Evolutionary conservation across 2,888 invertebrate species (phyloP), one percentile per base, ranked within the genome.

Genomic region (Drosophila dives): DNA sequence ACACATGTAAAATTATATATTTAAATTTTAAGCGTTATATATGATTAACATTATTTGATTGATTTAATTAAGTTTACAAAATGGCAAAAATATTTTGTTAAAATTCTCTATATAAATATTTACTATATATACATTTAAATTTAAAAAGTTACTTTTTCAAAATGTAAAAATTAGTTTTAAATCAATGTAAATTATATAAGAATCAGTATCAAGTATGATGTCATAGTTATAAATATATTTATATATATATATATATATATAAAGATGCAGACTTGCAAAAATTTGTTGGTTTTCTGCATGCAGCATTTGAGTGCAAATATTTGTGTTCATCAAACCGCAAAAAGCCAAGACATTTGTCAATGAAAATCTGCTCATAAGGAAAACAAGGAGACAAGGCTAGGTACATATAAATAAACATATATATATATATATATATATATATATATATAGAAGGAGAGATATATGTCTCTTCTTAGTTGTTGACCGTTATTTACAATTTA

Each of bases 321-420:
- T 88, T 86, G 84, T 61, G 54, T 65, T 70, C 63, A 73, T 74
- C 64, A 68, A 75, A 80, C 75, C 81, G 64, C 80, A 88, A 83
- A 75, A 88, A 88, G 88, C 86, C 84, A 86, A 86, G 86, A 88
- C 82, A 75, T 81, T 83, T 81, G 84, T 70, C 76, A 77, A 71
- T 45, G 64, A 68, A 64, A 61, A 48, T 61, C 72, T 72, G 66
- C 74, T 56, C 63, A 68, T 56, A 38, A 61, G 40, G 54, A 32
- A 15, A 34, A 15, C 11, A n/a, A n/a, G 36, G 55, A 55, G 29
- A 26, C 55, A 54, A 49, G 45, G 42, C 10, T 50, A 3, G n/a
- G 29, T 32, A 26, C 0, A 40, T 12, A 11, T 33, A 36, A 26
- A 40, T 17, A 42, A 11, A 26, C 10, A 23, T 29, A n/a, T 20